Conservation (phyloP, 2,113 vertebrate species). For the Oryctolagus cuniculus region mOryCun1.1 NC_091434.1:157427001-157427500, state of each 20-base stretch:
- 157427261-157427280: background rate
- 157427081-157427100: no score
- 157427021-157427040: no score
- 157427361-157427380: background rate
- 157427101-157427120: no score
- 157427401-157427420: background rate
- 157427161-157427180: no score
- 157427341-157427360: background rate
- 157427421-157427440: background rate
- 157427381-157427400: background rate
- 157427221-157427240: background rate
- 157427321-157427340: background rate
- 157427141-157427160: no score
- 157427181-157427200: background rate
- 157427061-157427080: no score
- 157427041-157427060: no score
- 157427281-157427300: background rate
- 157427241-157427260: background rate
- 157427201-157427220: background rate
- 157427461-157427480: background rate
- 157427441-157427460: background rate
- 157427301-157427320: background rate
- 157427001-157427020: no score
- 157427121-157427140: no score
- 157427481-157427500: background rate